Percentiles rank a stretch among this genome's conserved stretches.
Conservation (phyloP, 2,797 vertebrate genomes). For the Paguma larvata region DNA sequence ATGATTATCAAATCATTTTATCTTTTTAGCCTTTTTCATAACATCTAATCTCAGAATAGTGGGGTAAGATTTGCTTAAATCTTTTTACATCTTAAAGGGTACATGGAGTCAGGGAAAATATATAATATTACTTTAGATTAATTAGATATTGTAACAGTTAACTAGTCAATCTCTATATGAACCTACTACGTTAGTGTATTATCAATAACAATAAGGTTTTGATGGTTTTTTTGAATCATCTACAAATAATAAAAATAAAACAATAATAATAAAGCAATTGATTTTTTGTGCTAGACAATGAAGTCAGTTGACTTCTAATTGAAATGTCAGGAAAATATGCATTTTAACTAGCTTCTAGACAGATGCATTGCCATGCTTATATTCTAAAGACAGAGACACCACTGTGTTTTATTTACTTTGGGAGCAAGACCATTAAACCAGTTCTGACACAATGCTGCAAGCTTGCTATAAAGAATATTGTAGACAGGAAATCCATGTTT, state of each 20-base stretch:
- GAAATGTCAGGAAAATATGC: slow-evolving; percentile 56
- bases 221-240: slow-evolving; percentile 87
- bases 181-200: slow-evolving; percentile 82
- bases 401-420: slow-evolving; percentile 35
- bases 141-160: slow-evolving; percentile 84
- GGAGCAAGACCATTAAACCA: slow-evolving; percentile 40
- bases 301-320: slow-evolving; percentile 42
- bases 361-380: slow-evolving; percentile 61
- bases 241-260: slow-evolving; percentile 79
- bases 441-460: background rate
- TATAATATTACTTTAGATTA: slow-evolving; percentile 80
- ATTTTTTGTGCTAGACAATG: slow-evolving; percentile 72
- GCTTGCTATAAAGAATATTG: background rate
- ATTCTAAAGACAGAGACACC: slow-evolving; percentile 8
- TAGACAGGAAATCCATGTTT: slow-evolving; percentile 34
- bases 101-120: slow-evolving; percentile 66
- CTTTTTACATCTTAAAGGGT: slow-evolving; percentile 80
- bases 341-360: slow-evolving; percentile 69
- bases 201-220: slow-evolving; percentile 85
- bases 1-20: slow-evolving; percentile 54
- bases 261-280: slow-evolving; percentile 56
- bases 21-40: slow-evolving; percentile 54
- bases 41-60: slow-evolving; percentile 51
- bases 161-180: slow-evolving; percentile 82
- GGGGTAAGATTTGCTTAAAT: slow-evolving; percentile 76